Conservation (phyloP, 2,797 vertebrate species). For the Fundulus diaphanus region DNA sequence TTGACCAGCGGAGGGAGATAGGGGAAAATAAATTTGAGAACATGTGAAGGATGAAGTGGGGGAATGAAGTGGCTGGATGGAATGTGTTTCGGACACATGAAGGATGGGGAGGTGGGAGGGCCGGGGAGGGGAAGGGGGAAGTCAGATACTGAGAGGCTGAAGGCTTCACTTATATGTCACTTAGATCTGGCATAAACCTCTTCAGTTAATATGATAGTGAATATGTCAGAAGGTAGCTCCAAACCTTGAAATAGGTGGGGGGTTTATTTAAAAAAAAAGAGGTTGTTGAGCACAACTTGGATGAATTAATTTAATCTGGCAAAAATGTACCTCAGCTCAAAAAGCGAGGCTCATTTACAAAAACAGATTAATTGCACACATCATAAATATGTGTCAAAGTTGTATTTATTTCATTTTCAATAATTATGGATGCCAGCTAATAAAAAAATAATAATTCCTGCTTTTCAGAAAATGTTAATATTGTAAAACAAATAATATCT, state of each 20-base stretch:
- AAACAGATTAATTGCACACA: background rate
- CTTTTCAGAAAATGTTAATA: background rate
- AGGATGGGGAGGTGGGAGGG: conserved; percentile 39
- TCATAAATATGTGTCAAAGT: too few species aligned
- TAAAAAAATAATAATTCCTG: background rate
- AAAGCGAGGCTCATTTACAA: background rate
- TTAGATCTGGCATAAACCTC: conserved; percentile 28
- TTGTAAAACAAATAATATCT: background rate
- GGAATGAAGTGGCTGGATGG: conserved; percentile 69
- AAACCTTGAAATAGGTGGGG: background rate
- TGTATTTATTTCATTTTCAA: too few species aligned
- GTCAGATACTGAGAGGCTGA: conserved; percentile 35
- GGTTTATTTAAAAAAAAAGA: background rate
- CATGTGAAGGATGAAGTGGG: conserved; percentile 75
- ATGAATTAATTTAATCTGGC: background rate
- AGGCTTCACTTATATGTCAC: conserved; percentile 25
- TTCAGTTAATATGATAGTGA: conserved; percentile 13
- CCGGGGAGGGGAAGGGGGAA: background rate
- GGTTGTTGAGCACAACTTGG: background rate
- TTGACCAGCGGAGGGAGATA: conserved; percentile 70
- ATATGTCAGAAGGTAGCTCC: background rate
- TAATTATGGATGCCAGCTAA: background rate
- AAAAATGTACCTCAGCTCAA: background rate
- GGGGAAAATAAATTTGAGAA: conserved; percentile 78
- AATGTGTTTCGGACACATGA: conserved; percentile 66